Evolutionary conservation across 2,888 invertebrate species (phyloP).

Genomic region (Pediacus dermestoides): DNA sequence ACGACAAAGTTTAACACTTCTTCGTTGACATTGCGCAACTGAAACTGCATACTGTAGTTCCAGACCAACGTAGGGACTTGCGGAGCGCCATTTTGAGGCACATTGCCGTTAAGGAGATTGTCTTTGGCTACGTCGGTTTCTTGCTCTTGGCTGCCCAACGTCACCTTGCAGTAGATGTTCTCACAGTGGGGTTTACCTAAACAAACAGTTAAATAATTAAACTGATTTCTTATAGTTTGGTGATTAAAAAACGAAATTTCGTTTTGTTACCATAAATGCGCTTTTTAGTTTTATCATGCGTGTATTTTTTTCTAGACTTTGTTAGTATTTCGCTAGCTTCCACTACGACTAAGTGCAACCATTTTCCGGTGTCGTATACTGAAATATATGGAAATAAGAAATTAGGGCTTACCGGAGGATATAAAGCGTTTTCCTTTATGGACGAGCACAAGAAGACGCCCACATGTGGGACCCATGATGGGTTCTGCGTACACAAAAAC

Average conservation of each 20-base stretch:
- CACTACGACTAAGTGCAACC: constrained; percentile 33
- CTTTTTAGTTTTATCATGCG: constrained; percentile 9
- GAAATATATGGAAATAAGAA: constrained; percentile 49
- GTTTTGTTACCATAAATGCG: constrained; percentile 5
- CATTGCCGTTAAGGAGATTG: constrained; percentile 47
- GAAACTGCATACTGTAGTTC: constrained; percentile 76
- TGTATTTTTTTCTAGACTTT: constrained; percentile 9
- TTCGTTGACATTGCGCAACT: constrained; percentile 63
- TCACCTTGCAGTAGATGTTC: constrained; percentile 71
- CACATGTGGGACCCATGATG: constrained; percentile 44
- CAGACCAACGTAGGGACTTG: constrained; percentile 56
- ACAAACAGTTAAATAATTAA: constrained; percentile 4
- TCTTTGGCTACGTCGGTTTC: constrained; percentile 61
- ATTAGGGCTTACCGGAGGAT: constrained; percentile 44
- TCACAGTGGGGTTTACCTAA: constrained; percentile 56
- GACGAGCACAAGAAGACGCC: constrained; percentile 49
- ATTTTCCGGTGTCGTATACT: constrained; percentile 43
- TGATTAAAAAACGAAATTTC: background rate
- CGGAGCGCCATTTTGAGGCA: constrained; percentile 39
- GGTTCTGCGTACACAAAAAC: constrained; percentile 40
- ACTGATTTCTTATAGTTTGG: no score
- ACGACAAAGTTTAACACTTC: constrained; percentile 68
- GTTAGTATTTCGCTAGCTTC: constrained; percentile 35
- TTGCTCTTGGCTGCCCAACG: constrained; percentile 68
- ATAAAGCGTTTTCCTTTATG: constrained; percentile 50